Percentiles rank a stretch among this genome's conserved stretches.
Conservation (phyloP, 53 echinoderm and acorn worm genomes). For the Arbacia lixula region DNA sequence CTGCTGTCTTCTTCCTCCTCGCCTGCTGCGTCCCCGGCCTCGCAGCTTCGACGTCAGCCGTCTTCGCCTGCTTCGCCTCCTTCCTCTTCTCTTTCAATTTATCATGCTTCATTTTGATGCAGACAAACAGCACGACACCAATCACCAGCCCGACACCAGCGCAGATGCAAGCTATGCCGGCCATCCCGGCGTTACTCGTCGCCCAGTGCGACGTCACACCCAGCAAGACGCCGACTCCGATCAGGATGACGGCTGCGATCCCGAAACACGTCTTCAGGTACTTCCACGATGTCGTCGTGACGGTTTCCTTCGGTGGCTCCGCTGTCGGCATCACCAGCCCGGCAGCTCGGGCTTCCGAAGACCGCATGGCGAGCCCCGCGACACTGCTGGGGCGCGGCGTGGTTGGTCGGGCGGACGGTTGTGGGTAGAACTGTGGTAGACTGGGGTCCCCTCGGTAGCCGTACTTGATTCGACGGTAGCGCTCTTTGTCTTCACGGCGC, state of each 20-base stretch:
- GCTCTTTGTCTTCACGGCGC: constrained; percentile 4
- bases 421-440: background rate
- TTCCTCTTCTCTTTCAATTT: constrained; percentile 21
- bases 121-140: background rate
- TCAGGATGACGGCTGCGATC: background rate
- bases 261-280: constrained; percentile 30
- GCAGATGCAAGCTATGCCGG: constrained; percentile 29
- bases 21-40: background rate
- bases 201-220: constrained; percentile 24
- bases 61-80: constrained; percentile 22
- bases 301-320: constrained; percentile 12
- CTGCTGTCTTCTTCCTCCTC: background rate
- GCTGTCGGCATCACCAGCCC: background rate
- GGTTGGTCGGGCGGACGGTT: background rate
- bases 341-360: background rate
- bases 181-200: constrained; percentile 10
- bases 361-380: constrained; percentile 6
- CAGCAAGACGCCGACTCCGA: constrained; percentile 10
- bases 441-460: background rate
- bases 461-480: background rate
- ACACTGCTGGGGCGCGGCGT: constrained; percentile 11
- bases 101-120: background rate
- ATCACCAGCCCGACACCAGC: constrained; percentile 20
- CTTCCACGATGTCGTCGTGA: background rate
- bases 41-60: background rate